Conservation (phyloP, 2,888 invertebrate species). For the Ornithoptera alexandrae region DNA sequence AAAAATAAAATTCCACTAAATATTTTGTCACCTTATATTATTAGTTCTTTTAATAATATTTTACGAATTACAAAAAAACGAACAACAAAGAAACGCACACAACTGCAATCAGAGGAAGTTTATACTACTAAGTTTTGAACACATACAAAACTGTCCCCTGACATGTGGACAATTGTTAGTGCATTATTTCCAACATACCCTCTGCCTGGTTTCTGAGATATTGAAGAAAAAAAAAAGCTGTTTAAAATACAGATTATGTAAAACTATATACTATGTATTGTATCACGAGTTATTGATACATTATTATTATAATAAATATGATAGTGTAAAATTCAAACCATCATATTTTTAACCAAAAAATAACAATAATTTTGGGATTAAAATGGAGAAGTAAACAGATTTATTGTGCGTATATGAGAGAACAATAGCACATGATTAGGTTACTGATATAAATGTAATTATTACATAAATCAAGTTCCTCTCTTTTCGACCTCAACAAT, state of each 20-base stretch:
- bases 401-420: too few species aligned
- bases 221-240: background rate
- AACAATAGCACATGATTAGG: too few species aligned
- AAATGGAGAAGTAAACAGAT: too few species aligned
- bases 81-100: conserved; percentile 58
- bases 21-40: conserved; percentile 53
- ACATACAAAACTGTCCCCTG: conserved; percentile 48
- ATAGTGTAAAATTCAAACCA: too few species aligned
- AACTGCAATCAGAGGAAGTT: conserved; percentile 46
- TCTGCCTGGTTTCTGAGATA: background rate
- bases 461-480: too few species aligned
- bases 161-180: conserved; percentile 31
- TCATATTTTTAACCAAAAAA: too few species aligned
- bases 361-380: too few species aligned
- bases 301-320: too few species aligned
- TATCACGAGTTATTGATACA: too few species aligned
- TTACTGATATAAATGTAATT: too few species aligned
- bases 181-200: conserved; percentile 4
- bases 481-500: too few species aligned
- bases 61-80: conserved; percentile 59
- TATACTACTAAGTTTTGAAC: conserved; percentile 49
- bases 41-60: conserved; percentile 46
- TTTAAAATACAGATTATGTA: conserved; percentile 3
- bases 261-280: background rate
- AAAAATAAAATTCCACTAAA: conserved; percentile 35